phyloP scores from a whole-genome alignment of 2,888 invertebrate species.

The Neelides folsomi region DNA sequence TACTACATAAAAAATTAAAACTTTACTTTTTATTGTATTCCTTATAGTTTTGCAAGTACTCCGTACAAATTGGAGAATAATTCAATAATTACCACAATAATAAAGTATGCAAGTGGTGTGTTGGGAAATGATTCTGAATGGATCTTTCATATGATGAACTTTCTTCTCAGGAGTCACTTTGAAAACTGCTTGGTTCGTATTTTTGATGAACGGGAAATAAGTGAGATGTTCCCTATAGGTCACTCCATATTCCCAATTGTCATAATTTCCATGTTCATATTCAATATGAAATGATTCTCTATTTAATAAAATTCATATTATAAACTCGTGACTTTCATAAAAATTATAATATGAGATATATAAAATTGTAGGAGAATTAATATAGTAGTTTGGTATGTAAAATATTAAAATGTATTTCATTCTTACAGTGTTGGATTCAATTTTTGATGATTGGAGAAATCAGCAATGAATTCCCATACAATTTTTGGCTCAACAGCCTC shows the following conservation, averaged over 20 bases:
- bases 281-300: slow-evolving; percentile 33
- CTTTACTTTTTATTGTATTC: neutral
- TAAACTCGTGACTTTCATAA: too few relatives aligned
- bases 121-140: slow-evolving; percentile 47
- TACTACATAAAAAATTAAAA: slow-evolving; percentile 41
- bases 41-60: neutral
- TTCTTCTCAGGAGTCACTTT: slow-evolving; percentile 44
- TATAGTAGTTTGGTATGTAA: too few relatives aligned
- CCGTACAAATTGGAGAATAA: neutral
- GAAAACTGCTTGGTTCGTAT: slow-evolving; percentile 47
- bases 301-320: neutral
- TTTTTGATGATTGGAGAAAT: slow-evolving; percentile 56
- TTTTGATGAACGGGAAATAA: slow-evolving; percentile 50
- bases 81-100: slow-evolving; percentile 29
- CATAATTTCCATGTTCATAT: slow-evolving; percentile 51
- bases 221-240: slow-evolving; percentile 52
- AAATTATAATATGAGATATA: too few relatives aligned
- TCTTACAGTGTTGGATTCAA: slow-evolving; percentile 60
- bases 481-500: slow-evolving; percentile 45
- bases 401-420: too few relatives aligned
- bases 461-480: slow-evolving; percentile 61
- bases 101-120: slow-evolving; percentile 52
- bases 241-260: slow-evolving; percentile 56
- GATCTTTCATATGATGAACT: slow-evolving; percentile 16
- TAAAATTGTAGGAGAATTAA: too few relatives aligned